These are phyloP conservation scores for Halictus ligatus DNA, from an alignment of 2,888 invertebrate genomes.

Conservation along the genomic window DNA sequence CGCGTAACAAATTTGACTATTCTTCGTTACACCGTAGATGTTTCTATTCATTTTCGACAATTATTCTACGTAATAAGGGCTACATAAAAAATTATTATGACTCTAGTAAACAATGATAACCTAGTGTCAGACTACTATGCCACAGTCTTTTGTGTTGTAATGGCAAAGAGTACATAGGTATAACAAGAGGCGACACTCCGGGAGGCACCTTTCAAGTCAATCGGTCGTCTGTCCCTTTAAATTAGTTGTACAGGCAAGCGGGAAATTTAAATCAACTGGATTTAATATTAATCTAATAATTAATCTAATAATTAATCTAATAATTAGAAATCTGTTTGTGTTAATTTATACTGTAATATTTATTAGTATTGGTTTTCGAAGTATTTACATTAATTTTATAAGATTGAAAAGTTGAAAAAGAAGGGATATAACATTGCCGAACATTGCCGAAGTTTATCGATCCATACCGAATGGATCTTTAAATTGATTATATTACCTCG, in stretches of 20 bases:
- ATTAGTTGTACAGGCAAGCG: background rate
- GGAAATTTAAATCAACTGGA: background rate
- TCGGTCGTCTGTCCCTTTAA: background rate
- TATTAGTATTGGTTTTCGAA: background rate
- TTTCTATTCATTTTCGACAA: slow-evolving; percentile 1
- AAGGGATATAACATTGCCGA: background rate
- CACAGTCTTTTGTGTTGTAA: slow-evolving; percentile 1
- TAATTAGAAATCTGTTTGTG: background rate
- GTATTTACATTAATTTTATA: background rate
- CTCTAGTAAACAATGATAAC: slow-evolving; percentile 50
- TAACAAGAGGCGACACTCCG: slow-evolving; percentile 1
- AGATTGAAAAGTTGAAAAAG: background rate
- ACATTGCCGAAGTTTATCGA: too few relatives aligned
- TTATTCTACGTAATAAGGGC: background rate
- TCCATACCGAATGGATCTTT: too few relatives aligned
- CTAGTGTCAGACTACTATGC: slow-evolving; percentile 15
- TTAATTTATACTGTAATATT: background rate
- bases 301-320: background rate
- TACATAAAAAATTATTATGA: background rate
- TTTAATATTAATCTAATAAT: background rate
- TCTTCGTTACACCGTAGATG: background rate
- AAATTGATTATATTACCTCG: too few relatives aligned
- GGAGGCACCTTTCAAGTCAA: background rate
- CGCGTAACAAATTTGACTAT: slow-evolving; percentile 20
- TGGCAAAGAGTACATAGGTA: background rate